phyloP scores from a whole-genome alignment of 37 sponge, comb jelly and placozoan species.

The Oscarella lobularis region DNA sequence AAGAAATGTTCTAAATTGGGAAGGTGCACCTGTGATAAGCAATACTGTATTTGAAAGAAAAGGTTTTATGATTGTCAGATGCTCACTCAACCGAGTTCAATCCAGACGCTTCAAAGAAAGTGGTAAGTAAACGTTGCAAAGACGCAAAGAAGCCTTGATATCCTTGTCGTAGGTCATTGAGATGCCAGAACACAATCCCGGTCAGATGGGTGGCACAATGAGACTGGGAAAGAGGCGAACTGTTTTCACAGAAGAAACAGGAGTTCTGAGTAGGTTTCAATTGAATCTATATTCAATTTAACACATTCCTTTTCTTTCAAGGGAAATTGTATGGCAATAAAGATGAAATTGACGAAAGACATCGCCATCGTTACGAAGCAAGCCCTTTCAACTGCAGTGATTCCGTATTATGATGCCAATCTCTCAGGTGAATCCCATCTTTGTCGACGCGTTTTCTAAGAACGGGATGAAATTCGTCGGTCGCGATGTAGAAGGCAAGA shows the following conservation, averaged over 20 bases:
- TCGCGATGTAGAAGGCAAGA: slow-evolving; percentile 37
- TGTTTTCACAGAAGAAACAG: slow-evolving; percentile 47
- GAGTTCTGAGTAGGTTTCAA: slow-evolving; percentile 36
- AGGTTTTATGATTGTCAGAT: slow-evolving; percentile 22
- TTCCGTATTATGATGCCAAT: slow-evolving; percentile 1
- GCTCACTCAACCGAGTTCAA: slow-evolving; percentile 76
- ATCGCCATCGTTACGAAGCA: slow-evolving; percentile 86
- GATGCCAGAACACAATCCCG: slow-evolving; percentile 96
- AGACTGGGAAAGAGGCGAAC: slow-evolving; percentile 78
- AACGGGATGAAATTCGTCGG: slow-evolving; percentile 83
- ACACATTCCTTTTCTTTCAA: slow-evolving; percentile 6
- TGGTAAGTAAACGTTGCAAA: slow-evolving; percentile 49
- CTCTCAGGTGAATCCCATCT: slow-evolving; percentile 49
- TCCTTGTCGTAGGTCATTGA: slow-evolving; percentile 50
- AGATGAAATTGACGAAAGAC: slow-evolving; percentile 71
- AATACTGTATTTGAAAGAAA: not conserved
- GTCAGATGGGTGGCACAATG: slow-evolving; percentile 92
- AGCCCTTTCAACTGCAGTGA: not conserved
- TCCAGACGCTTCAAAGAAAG: slow-evolving; percentile 45
- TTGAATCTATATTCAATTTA: not conserved
- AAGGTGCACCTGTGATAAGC: slow-evolving; percentile 40
- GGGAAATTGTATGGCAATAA: slow-evolving; percentile 49
- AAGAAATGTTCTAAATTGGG: slow-evolving; percentile 65
- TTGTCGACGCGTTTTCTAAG: slow-evolving; percentile 34
- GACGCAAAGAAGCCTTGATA: not conserved